Base-by-base conservation (phyloP, 2,113 vertebrate species). In the Phrynosoma blainvillii region DNA sequence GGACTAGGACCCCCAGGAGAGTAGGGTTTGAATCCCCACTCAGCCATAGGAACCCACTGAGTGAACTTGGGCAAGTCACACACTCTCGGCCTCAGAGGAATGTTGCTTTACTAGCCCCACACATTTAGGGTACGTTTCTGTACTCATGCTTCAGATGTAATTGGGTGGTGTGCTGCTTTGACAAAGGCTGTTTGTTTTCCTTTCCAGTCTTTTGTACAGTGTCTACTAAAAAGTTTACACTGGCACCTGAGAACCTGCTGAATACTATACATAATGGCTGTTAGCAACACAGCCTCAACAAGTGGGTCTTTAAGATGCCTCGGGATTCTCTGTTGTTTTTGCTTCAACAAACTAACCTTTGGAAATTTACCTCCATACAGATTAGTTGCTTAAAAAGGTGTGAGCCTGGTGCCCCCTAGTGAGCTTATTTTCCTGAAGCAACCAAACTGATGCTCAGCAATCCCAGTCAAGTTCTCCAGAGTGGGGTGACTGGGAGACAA, bases 381-480 rank as follows among this genome's bases (percentile, higher is more conserved):
- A 59, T 9, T 9, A 59, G 11, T 59, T 59, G 11, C 13, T 36
- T 11, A 59, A 74, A 18, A 65, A 74, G 36, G 3, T 84, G 56
- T 78, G 62, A 30, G 1, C 42, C 59, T 88, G 7, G 42, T 36
- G 65, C 87, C 87, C 76, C 40, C 87, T 88, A 88, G 87, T 70
- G 87, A 78, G 30, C 42, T 70, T 68, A 82, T 76, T 10, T n/a
- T 82, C 32, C 25, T 81, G 78, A 23, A n/a, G 3, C 52, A 73
- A 16, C 25, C 32, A 73, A 2, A 27, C 2, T n/a, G 40, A 25
- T 66, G 25, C 75, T 78, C 32, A 21, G 27, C 56, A 21, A 36
- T 13, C 74, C 16, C 40, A 21, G 25, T n/a, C 36, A 12, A 47
- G 36, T 25, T 14, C 21, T 59, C 12, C n/a, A 75, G 36, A 59